Evolutionary conservation across 2,113 vertebrate genomes (phyloP).

Genomic region (Daubentonia madagascariensis): DNA sequence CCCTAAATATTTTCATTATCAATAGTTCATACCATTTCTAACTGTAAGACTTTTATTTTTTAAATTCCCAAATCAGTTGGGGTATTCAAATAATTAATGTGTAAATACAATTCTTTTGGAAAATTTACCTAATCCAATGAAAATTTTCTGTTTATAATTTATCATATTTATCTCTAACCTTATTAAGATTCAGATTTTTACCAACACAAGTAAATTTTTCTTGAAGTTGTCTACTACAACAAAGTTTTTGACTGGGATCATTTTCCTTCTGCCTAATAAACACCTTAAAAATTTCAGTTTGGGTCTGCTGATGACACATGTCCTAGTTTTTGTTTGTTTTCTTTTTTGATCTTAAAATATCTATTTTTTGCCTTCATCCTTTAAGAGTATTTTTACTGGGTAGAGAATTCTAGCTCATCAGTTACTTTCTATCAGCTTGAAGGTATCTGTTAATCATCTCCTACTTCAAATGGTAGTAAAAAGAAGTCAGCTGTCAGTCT

Average conservation of each 20-base stretch:
- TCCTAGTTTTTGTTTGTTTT: background rate
- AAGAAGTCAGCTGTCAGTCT: background rate
- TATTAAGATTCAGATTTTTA: background rate
- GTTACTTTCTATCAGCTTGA: background rate
- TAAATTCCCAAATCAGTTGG: background rate
- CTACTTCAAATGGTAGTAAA: background rate
- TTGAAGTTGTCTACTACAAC: background rate
- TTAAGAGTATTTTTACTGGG: background rate
- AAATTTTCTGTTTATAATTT: background rate
- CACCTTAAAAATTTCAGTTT: background rate
- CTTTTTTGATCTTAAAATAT: background rate
- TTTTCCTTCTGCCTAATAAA: background rate
- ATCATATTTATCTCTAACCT: background rate
- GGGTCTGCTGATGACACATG: background rate
- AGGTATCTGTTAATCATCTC: background rate
- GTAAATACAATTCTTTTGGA: background rate
- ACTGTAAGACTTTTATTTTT: background rate
- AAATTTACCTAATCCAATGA: background rate
- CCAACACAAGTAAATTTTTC: background rate
- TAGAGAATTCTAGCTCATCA: background rate
- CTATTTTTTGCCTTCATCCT: background rate
- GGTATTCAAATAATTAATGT: background rate
- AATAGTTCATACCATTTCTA: background rate
- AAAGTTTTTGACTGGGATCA: background rate
- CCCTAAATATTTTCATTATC: background rate